These are phyloP conservation scores for Whitmania pigra DNA, from an alignment of 1,140 invertebrate species.

Conservation along the genomic window DNA sequence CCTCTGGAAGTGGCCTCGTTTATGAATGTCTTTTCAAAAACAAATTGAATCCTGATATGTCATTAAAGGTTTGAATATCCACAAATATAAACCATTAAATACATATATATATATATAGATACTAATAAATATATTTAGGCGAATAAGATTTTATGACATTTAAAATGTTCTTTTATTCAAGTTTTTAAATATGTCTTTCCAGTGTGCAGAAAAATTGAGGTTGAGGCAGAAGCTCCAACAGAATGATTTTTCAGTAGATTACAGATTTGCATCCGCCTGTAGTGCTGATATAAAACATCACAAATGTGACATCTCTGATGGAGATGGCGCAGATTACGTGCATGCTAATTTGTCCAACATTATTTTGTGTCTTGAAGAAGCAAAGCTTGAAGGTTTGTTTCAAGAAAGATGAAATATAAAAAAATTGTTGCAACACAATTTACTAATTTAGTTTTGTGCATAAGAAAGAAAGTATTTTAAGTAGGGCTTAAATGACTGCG, in stretches of 20 bases:
- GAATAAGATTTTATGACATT: neutral
- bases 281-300: conserved; percentile 73
- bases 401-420: neutral
- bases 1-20: conserved; percentile 56
- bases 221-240: conserved; percentile 73
- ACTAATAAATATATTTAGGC: neutral
- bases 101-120: too few relatives aligned
- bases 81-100: neutral
- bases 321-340: conserved; percentile 52
- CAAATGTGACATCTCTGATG: conserved; percentile 41
- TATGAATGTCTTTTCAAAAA: conserved; percentile 77
- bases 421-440: too few relatives aligned
- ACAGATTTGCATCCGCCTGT: conserved; percentile 72
- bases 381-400: conserved; percentile 53
- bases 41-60: conserved; percentile 59
- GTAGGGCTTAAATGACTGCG: too few relatives aligned
- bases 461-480: too few relatives aligned
- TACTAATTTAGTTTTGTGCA: too few relatives aligned
- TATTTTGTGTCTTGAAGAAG: conserved; percentile 77
- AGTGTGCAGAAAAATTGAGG: conserved; percentile 71
- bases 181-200: conserved; percentile 23
- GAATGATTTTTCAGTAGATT: conserved; percentile 77
- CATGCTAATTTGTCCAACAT: conserved; percentile 75
- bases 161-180: neutral
- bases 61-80: conserved; percentile 38